Percentiles rank a stretch among this genome's conserved stretches.
Evolutionary conservation across 2,797 vertebrate genomes (phyloP).

Genomic region (Channallabes apus): DNA sequence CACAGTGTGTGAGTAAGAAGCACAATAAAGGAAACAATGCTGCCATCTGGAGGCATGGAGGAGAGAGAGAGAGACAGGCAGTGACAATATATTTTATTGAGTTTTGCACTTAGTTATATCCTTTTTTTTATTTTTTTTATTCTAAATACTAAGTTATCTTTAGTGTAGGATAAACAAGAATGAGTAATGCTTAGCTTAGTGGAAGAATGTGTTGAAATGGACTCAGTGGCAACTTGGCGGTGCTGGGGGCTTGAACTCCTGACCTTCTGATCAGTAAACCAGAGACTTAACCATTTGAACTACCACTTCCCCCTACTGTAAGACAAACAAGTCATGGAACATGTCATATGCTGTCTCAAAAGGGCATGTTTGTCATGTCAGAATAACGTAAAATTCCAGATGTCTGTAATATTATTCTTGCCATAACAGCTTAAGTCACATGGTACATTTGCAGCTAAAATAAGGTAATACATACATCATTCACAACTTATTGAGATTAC

Average conservation of each 20-base stretch:
- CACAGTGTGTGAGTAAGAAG: neutral
- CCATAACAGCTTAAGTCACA: neutral
- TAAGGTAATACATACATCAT: neutral
- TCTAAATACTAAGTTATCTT: neutral
- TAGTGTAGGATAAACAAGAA: neutral
- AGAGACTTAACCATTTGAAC: no score
- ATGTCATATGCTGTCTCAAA: neutral
- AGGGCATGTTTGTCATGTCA: neutral
- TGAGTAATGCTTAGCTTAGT: neutral
- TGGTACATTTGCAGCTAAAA: neutral
- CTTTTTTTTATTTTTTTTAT: neutral
- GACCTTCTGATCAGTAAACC: no score
- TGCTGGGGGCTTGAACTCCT: no score
- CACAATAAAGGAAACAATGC: conserved; percentile 55
- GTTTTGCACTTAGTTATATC: no score
- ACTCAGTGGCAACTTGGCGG: no score
- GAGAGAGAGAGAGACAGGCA: conserved; percentile 13
- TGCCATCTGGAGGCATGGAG: conserved; percentile 67
- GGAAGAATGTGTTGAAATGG: no score
- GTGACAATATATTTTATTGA: neutral
- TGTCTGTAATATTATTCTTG: neutral
- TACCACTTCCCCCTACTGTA: neutral
- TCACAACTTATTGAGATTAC: no score
- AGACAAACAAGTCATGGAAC: neutral
- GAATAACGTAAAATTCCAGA: neutral